Percentiles rank a stretch among this genome's conserved stretches.
These are phyloP conservation scores for Drosophila nikananu DNA, from an alignment of 1,140 invertebrate species.

Conservation along the genomic window DNA sequence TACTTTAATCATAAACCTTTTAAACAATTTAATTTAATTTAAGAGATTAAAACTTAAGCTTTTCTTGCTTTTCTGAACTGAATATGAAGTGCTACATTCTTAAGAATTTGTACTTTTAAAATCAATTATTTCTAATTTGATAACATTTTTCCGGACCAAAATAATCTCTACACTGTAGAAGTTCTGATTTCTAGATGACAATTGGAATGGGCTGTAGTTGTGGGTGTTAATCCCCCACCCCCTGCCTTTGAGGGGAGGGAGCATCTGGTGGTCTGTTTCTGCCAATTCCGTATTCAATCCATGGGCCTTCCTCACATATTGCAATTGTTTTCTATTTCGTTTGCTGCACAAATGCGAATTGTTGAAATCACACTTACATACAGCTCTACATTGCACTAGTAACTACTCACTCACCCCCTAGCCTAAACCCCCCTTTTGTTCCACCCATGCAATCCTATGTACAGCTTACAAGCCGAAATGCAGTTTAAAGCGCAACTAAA, in stretches of 20 bases:
- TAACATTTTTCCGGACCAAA: not conserved
- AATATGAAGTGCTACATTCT: no score
- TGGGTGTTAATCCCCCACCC: constrained; percentile 1
- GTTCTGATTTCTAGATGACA: constrained; percentile 5
- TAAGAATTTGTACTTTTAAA: not conserved
- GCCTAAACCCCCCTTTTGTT: not conserved
- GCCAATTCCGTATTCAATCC: constrained; percentile 33
- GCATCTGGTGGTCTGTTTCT: not conserved
- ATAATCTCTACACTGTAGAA: not conserved
- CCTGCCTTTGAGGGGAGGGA: no score
- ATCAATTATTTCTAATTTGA: not conserved
- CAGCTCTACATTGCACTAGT: constrained; percentile 2
- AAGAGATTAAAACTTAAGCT: not conserved
- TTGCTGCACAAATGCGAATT: constrained; percentile 54
- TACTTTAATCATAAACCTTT: not conserved
- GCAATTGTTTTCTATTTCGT: constrained; percentile 60
- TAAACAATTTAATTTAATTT: not conserved
- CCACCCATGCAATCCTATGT: constrained; percentile 52
- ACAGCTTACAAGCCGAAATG: constrained; percentile 72
- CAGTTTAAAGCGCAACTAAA: constrained; percentile 83
- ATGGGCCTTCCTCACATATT: constrained; percentile 31
- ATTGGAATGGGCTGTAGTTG: constrained; percentile 1
- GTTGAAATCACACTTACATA: constrained; percentile 29
- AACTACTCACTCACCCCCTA: not conserved
- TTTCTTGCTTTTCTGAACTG: not conserved